These are phyloP conservation scores for Aradus depressus DNA, from an alignment of 2,888 invertebrate genomes.

Conservation along the genomic window DNA sequence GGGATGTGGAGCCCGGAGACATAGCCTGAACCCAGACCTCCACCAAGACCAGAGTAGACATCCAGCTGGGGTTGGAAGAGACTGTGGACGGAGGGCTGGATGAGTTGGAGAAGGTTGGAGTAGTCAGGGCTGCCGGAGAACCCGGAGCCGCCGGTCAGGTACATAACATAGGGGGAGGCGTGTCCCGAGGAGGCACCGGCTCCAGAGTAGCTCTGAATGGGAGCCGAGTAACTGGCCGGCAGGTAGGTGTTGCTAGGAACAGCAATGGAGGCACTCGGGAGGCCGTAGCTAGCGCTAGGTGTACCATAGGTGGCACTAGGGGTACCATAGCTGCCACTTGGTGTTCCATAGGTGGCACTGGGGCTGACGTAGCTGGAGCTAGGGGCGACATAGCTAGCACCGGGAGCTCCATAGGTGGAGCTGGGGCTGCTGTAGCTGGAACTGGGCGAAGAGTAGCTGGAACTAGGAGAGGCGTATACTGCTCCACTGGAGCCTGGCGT, in stretches of 20 bases:
- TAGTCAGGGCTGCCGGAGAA: not conserved
- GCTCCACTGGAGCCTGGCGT: not conserved
- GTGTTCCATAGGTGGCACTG: constrained; percentile 1
- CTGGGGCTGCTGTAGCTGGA: constrained; percentile 2
- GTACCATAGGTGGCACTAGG: constrained; percentile 4
- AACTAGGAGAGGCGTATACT: too few relatives aligned
- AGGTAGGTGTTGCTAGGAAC: constrained; percentile 1
- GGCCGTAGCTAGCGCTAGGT: not conserved
- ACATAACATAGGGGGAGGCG: not conserved
- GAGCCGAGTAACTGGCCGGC: constrained; percentile 4
- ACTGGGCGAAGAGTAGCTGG: not conserved
- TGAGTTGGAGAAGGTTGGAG: constrained; percentile 10
- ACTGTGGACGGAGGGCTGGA: constrained; percentile 13
- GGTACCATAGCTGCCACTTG: not conserved
- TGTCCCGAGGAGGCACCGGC: not conserved
- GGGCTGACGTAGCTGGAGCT: constrained; percentile 3
- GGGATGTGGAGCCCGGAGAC: constrained; percentile 1
- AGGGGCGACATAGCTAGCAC: constrained; percentile 3
- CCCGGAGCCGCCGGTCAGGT: constrained; percentile 1
- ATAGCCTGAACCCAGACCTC: not conserved
- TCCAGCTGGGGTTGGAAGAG: constrained; percentile 12
- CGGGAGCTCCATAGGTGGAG: not conserved
- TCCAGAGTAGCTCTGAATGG: not conserved
- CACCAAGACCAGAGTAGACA: constrained; percentile 7
- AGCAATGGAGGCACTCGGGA: not conserved